These are phyloP conservation scores for Drosophila paramelanica DNA, from an alignment of 2,888 invertebrate genomes.

Conservation along the genomic window DNA sequence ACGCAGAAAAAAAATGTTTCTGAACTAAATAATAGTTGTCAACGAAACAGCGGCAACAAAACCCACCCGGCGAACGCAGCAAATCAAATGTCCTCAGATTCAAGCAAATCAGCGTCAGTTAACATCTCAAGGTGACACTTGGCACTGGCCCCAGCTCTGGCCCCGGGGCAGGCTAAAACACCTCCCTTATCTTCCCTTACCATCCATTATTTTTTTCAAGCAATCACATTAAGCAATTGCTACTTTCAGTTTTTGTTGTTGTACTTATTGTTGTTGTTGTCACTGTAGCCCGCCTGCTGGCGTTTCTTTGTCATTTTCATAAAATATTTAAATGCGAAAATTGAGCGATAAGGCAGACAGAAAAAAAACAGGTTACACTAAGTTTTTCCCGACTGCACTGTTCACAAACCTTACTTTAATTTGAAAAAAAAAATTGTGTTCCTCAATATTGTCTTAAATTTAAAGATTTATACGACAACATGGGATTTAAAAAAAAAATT, in stretches of 20 bases:
- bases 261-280: slow-evolving; percentile 2
- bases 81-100: slow-evolving; percentile 22
- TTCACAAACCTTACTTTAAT: neutral
- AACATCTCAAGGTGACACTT: slow-evolving; percentile 67
- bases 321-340: slow-evolving; percentile 73
- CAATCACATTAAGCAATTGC: slow-evolving; percentile 65
- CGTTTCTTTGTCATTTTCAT: slow-evolving; percentile 63
- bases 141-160: slow-evolving; percentile 18
- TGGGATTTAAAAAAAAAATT: too few relatives aligned
- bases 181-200: neutral
- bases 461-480: too few relatives aligned
- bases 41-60: slow-evolving; percentile 1
- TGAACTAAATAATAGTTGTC: slow-evolving; percentile 49
- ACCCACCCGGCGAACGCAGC: neutral
- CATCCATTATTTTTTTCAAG: slow-evolving; percentile 27
- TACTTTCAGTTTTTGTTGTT: slow-evolving; percentile 11
- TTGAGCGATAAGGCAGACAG: slow-evolving; percentile 42
- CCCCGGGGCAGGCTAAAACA: neutral
- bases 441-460: too few relatives aligned
- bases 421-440: too few relatives aligned
- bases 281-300: slow-evolving; percentile 24
- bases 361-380: slow-evolving; percentile 8
- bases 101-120: slow-evolving; percentile 23
- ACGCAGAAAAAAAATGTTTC: slow-evolving; percentile 48
- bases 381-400: neutral